phyloP scores from a whole-genome alignment of 1,140 invertebrate genomes.

The Drosophila simulans region DNA sequence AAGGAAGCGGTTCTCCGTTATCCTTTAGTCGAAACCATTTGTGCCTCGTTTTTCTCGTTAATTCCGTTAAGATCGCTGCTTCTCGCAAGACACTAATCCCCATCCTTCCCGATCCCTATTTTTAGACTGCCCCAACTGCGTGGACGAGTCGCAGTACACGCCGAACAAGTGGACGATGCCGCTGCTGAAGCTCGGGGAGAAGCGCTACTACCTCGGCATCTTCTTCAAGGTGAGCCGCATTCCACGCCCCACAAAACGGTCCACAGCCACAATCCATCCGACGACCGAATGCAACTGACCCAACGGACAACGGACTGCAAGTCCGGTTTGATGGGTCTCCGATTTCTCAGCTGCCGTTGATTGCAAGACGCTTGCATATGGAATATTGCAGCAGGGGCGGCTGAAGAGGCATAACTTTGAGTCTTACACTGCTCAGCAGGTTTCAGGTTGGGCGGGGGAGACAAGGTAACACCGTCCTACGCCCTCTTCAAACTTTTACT shows the following conservation, averaged over 20 bases:
- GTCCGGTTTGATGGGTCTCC: constrained; percentile 48
- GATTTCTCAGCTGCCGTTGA: constrained; percentile 27
- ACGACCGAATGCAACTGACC: constrained; percentile 47
- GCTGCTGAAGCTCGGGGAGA: constrained; percentile 92
- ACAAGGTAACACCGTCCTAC: too few species aligned
- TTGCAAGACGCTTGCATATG: constrained; percentile 56
- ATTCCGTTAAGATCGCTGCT: neutral
- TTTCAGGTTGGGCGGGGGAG: constrained; percentile 4
- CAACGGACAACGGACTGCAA: constrained; percentile 37
- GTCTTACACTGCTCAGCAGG: neutral
- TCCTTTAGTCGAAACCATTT: neutral
- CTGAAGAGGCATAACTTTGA: constrained; percentile 3
- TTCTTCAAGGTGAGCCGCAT: constrained; percentile 93
- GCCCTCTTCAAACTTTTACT: too few species aligned
- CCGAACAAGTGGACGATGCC: constrained; percentile 94
- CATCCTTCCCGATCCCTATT: constrained; percentile 34
- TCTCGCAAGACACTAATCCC: neutral
- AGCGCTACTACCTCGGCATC: constrained; percentile 94
- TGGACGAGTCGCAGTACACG: constrained; percentile 88
- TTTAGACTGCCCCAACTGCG: constrained; percentile 91
- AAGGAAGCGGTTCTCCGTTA: neutral
- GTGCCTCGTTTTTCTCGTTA: constrained; percentile 12
- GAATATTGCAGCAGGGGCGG: constrained; percentile 35
- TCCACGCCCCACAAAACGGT: constrained; percentile 59
- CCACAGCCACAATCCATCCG: constrained; percentile 33